Evolutionary conservation across 2,113 vertebrate species (phyloP).

Genomic region (Crotalus helleri): DNA sequence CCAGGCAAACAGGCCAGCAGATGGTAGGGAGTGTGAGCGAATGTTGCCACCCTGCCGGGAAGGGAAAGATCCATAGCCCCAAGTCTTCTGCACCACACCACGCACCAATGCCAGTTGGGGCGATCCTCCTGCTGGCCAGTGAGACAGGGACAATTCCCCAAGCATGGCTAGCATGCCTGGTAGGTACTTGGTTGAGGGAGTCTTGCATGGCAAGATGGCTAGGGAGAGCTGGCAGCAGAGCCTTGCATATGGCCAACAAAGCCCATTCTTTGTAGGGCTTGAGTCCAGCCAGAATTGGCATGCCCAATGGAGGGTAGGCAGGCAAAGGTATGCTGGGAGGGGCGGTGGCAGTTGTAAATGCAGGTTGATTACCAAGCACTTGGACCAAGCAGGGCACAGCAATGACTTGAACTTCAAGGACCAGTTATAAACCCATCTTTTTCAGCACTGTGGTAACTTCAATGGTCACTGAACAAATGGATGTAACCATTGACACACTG

Average conservation of each 20-base stretch:
- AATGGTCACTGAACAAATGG: background rate
- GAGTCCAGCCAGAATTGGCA: background rate
- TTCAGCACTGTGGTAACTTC: background rate
- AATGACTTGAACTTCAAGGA: background rate
- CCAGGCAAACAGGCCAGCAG: background rate
- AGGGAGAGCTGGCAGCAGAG: background rate
- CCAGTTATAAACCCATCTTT: background rate
- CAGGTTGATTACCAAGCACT: background rate
- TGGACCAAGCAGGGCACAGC: background rate
- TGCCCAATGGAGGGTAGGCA: background rate
- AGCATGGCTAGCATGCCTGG: background rate
- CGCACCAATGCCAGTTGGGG: background rate
- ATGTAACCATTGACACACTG: background rate
- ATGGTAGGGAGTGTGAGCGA: background rate
- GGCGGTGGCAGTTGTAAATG: background rate
- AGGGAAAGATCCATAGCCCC: background rate
- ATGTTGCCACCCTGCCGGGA: background rate
- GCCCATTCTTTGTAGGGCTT: background rate
- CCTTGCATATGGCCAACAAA: background rate
- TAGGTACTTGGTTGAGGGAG: background rate
- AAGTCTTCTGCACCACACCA: background rate
- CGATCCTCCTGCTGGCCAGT: background rate
- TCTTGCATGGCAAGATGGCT: background rate
- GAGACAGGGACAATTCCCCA: background rate
- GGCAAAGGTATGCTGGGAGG: background rate